These are phyloP conservation scores for Reticulitermes speratus DNA, from an alignment of 1,140 invertebrate species.

Conservation along the genomic window DNA sequence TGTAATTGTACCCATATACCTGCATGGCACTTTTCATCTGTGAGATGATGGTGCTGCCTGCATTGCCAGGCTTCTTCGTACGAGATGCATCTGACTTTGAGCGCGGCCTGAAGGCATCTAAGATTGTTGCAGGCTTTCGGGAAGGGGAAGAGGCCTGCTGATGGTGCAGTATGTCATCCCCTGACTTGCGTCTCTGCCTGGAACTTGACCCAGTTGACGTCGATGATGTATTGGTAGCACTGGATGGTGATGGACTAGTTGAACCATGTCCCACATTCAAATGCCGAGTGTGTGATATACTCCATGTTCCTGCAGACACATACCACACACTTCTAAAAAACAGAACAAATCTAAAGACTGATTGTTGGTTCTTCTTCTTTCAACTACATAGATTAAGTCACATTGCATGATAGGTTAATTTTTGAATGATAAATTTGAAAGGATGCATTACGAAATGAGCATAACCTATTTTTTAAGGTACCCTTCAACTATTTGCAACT, in stretches of 20 bases:
- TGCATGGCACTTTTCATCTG: constrained; percentile 76
- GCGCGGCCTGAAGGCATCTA: constrained; percentile 81
- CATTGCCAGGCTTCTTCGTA: constrained; percentile 58
- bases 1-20: constrained; percentile 50
- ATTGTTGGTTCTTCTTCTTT: too few species aligned
- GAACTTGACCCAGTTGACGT: neutral
- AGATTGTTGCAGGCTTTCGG: constrained; percentile 64
- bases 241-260: constrained; percentile 3
- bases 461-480: too few species aligned
- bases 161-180: constrained; percentile 42
- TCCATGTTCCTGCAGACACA: constrained; percentile 35
- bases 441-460: too few species aligned
- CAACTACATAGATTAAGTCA: too few species aligned
- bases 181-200: constrained; percentile 52
- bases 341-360: too few species aligned
- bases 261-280: constrained; percentile 44
- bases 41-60: constrained; percentile 62
- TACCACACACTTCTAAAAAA: too few species aligned
- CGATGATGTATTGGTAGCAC: neutral
- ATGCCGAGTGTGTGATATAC: constrained; percentile 53
- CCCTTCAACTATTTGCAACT: too few species aligned
- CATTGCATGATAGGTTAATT: too few species aligned
- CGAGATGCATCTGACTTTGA: constrained; percentile 74
- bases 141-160: constrained; percentile 59
- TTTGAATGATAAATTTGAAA: too few species aligned